Base-by-base conservation (phyloP, 2,888 invertebrate species). In the Patella caerulea region DNA sequence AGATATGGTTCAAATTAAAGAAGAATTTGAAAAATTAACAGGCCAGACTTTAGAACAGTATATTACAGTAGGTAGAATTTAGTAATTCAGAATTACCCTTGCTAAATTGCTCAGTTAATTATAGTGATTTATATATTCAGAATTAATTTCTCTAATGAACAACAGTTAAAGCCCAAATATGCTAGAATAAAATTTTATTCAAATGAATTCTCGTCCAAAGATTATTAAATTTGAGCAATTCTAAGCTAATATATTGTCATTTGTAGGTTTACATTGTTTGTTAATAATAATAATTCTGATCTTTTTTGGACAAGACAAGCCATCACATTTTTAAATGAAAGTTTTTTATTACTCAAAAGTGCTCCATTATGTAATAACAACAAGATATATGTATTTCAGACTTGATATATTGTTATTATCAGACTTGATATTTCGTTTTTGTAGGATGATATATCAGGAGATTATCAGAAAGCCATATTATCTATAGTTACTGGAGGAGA, bases 1-100 rank as follows among this genome's bases (percentile, higher is more conserved):
- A 29, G 91, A 92, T 81, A 86, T 92, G 88, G 91, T 90, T n/a
- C 90, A 92, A 79, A 92, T 92, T 54, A 92, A 92, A 75, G 86
- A 90, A 79, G 88, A 87, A 76, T 92, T 91, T 81, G 82, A 91
- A 78, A 86, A 83, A 74, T 77, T 87, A 14, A 89, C 88, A 17
- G 87, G 89, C n/a, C 86, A 91, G 78, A 84, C 86, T 4, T 80
- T 92, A 72, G 89, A 88, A 73, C 86, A 91, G 75, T 91, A 79
- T 76, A 86, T 92, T n/a, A 82, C 88, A 76, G 91, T 91, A 84
- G 86, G 89, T 86, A 59, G 45, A 45, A 45, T 45, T 7, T 45
- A 45, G 45, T 45, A 45, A 45, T 0, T 9, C 9, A 45, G 5
- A 72, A 7, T 4, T 17, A 19, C 24, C 19, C 72, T 19, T 24